Evolutionary conservation across 2,797 vertebrate genomes (phyloP), one percentile per base, ranked within the genome.

Genomic region (Pempheris klunzingeri): DNA sequence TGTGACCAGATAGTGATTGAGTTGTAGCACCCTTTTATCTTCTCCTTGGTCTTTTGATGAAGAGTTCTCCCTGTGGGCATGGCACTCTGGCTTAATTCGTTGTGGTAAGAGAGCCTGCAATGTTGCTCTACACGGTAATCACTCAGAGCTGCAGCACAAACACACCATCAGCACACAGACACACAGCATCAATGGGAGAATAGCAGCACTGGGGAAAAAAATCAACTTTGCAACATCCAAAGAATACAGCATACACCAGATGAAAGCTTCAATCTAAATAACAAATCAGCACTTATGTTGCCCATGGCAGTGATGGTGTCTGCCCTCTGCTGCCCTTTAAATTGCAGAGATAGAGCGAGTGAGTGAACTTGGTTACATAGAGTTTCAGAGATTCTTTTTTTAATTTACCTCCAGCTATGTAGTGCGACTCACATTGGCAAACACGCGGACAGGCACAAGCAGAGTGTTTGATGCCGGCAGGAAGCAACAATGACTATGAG

Each of bases 1-100:
- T 79, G 84, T 80, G 84, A 90, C 85, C 84, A 61, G 83, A 87
- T 84, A 81, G 84, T 73, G 86, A 93, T 84, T 86, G 88, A 89
- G 88, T 80, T 80, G 78, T 84, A 69, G 76, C 68, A 70, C 68
- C 84, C 63, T 90, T 85, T 91, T 86, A 90, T 90, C 87, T 88
- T 77, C 71, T 81, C 44, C 59, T 55, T 62, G 72, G 74, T 85
- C 47, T 53, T 77, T 78, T 72, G 81, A 91, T 85, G 77, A 90
- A 85, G 84, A 81, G 62, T 80, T 81, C 67, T 72, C 83, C 88
- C 85, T 26, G 59, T 72, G 71, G 88, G 80, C 83, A 60, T 63
- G 52, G 62, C 36, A 71, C 82, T 86, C 72, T 50, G 74, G 72
- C 76, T 85, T 88, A 80, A 90, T 91, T 89, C 15, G 73, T 71